Conservation (phyloP, 2,888 invertebrate species). For the Anthophora plumipes region DNA sequence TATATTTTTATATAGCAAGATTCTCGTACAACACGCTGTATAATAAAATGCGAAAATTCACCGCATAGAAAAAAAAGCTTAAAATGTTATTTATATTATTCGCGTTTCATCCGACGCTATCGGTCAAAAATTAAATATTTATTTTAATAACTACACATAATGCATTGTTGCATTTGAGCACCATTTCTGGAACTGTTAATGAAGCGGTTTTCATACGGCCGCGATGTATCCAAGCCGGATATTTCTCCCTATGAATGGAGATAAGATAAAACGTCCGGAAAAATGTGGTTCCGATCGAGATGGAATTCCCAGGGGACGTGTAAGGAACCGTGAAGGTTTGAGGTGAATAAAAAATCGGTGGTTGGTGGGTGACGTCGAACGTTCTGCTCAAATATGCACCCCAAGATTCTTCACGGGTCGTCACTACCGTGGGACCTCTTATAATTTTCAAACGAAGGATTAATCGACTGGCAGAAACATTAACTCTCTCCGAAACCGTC, state of each 20-base stretch:
- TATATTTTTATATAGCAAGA: too few relatives aligned
- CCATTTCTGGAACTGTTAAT: neutral
- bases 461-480: conserved; percentile 77
- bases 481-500: conserved; percentile 73
- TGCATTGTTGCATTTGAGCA: neutral
- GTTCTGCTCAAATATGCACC: conserved; percentile 73
- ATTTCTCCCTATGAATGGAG: conserved; percentile 57
- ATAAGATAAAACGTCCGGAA: conserved; percentile 65
- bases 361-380: conserved; percentile 61
- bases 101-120: too few relatives aligned
- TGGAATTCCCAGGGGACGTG: conserved; percentile 55
- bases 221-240: neutral
- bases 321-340: conserved; percentile 72
- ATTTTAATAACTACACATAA: too few relatives aligned
- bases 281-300: conserved; percentile 60
- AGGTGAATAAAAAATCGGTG: conserved; percentile 72
- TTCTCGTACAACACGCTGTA: too few relatives aligned
- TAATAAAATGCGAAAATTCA: too few relatives aligned
- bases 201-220: conserved; percentile 23
- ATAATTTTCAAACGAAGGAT: conserved; percentile 79
- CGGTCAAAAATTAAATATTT: too few relatives aligned
- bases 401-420: conserved; percentile 74
- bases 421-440: conserved; percentile 72
- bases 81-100: too few relatives aligned
- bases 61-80: too few relatives aligned